Percentiles rank a stretch among this genome's conserved stretches.
Evolutionary conservation across 2,888 invertebrate species (phyloP).

Genomic region (Smittia aterrima): DNA sequence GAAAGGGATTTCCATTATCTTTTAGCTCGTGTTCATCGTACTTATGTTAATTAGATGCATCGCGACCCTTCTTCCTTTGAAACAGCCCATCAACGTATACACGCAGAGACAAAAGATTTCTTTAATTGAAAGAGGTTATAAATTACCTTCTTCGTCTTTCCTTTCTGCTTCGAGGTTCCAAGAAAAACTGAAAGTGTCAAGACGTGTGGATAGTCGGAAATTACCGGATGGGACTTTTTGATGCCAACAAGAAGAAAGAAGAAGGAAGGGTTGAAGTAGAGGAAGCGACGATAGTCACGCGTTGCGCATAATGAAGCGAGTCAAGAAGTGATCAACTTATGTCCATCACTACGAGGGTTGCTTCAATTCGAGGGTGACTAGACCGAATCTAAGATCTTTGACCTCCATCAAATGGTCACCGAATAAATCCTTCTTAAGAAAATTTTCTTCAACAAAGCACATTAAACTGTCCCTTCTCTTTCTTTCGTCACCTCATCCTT

Average conservation of each 20-base stretch:
- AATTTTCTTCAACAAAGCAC: too few species aligned
- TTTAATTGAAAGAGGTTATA: slow-evolving; percentile 37
- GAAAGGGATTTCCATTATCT: slow-evolving; percentile 32
- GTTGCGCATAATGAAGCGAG: slow-evolving; percentile 32
- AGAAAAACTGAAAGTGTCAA: slow-evolving; percentile 30
- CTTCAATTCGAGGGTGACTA: background rate
- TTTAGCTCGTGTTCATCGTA: slow-evolving; percentile 42
- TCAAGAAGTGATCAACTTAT: slow-evolving; percentile 38
- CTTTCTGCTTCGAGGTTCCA: background rate
- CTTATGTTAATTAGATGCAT: slow-evolving; percentile 42
- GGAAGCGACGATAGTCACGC: slow-evolving; percentile 33
- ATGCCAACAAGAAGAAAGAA: background rate
- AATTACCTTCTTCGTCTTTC: slow-evolving; percentile 18
- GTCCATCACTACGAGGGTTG: slow-evolving; percentile 24
- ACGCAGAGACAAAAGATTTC: slow-evolving; percentile 9
- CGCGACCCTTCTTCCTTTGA: slow-evolving; percentile 20
- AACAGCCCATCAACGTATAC: background rate
- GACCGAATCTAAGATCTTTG: background rate
- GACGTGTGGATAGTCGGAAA: slow-evolving; percentile 38
- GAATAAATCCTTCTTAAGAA: too few species aligned
- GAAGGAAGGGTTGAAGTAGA: slow-evolving; percentile 1
- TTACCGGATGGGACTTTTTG: slow-evolving; percentile 38
- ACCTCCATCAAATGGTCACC: too few species aligned
- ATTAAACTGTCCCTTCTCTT: slow-evolving; percentile 27
- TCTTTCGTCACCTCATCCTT: slow-evolving; percentile 17